A percentile compares a stretch with the other conserved stretches of the same genome.
Evolutionary conservation across 2,797 vertebrate genomes (phyloP).

Genomic region (Benthosema pterotum): DNA sequence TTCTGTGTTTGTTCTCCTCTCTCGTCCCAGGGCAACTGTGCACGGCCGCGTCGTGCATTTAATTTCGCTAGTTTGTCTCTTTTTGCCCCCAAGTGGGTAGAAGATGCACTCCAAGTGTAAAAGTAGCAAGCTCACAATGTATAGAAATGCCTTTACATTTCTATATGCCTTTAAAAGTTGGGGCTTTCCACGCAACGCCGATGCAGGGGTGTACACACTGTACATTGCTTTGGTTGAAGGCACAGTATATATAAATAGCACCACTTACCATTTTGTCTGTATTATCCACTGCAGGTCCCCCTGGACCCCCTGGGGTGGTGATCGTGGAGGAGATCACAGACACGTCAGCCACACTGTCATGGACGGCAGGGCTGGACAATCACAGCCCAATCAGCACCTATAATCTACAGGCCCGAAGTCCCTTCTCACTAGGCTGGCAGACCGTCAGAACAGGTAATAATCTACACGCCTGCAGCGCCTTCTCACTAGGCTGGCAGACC

Average conservation of each 20-base stretch:
- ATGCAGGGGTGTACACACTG: too few species aligned
- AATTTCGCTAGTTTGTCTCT: conserved; percentile 31
- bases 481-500: conserved; percentile 98
- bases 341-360: conserved; percentile 92
- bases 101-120: too few species aligned
- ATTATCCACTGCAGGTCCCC: conserved; percentile 84
- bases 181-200: too few species aligned
- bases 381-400: conserved; percentile 95
- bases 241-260: too few species aligned
- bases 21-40: conserved; percentile 16
- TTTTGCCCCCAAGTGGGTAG: neutral
- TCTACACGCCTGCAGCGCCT: conserved; percentile 94
- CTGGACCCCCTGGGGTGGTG: conserved; percentile 93
- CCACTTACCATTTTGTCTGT: too few species aligned
- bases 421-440: conserved; percentile 98
- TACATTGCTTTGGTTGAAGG: too few species aligned
- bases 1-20: neutral
- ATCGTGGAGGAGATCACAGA: conserved; percentile 98
- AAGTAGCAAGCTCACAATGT: too few species aligned
- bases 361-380: conserved; percentile 93
- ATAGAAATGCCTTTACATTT: too few species aligned
- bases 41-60: neutral
- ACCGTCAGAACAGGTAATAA: conserved; percentile 94
- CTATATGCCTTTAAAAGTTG: too few species aligned
- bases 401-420: conserved; percentile 94